Evolutionary conservation across 2,797 vertebrate species (phyloP).

Genomic region (Picus viridis): DNA sequence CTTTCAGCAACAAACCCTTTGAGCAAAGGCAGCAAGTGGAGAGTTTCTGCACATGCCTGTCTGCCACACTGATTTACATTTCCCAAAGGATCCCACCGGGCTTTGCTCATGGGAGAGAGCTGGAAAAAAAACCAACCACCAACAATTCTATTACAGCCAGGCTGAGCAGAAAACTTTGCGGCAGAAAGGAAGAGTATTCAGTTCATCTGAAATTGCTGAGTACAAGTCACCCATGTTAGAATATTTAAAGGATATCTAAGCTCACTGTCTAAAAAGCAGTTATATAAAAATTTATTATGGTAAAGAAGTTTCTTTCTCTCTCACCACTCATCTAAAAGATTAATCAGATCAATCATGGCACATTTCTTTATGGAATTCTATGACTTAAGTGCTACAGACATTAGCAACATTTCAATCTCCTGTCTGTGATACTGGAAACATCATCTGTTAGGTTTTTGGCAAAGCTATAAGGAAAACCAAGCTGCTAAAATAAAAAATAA

Average conservation of each 20-base stretch:
- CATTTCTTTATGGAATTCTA: constrained; percentile 62
- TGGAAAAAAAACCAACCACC: neutral
- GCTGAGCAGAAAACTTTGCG: neutral
- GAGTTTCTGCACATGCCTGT: neutral
- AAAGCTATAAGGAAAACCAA: constrained; percentile 7
- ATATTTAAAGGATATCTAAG: constrained; percentile 14
- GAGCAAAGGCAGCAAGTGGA: neutral
- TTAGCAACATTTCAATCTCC: constrained; percentile 64
- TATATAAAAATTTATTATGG: neutral
- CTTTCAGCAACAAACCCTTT: neutral
- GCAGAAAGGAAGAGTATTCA: neutral
- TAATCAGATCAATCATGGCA: constrained; percentile 56
- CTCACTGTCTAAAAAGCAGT: constrained; percentile 7
- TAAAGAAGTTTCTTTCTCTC: constrained; percentile 29
- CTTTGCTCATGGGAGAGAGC: neutral
- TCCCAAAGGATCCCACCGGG: neutral
- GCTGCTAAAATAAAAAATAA: neutral
- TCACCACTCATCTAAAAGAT: constrained; percentile 48
- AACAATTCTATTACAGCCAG: neutral
- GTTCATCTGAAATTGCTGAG: neutral
- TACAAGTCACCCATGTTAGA: neutral
- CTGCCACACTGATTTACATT: neutral
- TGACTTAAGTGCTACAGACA: constrained; percentile 61
- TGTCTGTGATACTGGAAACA: constrained; percentile 63
- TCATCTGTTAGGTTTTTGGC: constrained; percentile 58